Evolutionary conservation across 2,113 vertebrate genomes (phyloP), one percentile per base, ranked within the genome.

Genomic region (Ammodytes marinus): DNA sequence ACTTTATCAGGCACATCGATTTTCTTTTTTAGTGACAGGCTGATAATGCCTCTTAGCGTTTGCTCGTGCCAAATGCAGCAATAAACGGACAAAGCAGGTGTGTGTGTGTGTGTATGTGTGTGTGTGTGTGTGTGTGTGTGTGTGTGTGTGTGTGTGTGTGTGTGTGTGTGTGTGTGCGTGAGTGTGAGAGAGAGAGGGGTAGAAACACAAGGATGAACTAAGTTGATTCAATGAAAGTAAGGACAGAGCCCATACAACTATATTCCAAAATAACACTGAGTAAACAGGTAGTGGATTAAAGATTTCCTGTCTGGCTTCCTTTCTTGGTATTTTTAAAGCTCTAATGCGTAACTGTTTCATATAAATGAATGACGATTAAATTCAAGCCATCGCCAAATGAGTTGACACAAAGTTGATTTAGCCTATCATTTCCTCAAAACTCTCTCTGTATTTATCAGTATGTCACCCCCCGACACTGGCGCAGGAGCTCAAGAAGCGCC

Each of bases 1-100:
- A 49, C 83, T 88, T 89, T 80, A 86, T 92, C 85, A 88, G 80
- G 50, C 61, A 7, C 82, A 91, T 92, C 60, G 80, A 93, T 93
- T 89, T 27, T 27, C 2, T 27, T 27, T 27, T 27, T 54, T 69
- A 67, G 69, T 70, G 86, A 87, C 87, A 86, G 80, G 68, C 83
- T 83, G 77, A 74, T 92, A 82, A 92, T 85, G 82, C 69, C 70
- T 87, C 83, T 88, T 86, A 87, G 82, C 83, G 88, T 85, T 27
- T 83, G 87, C 84, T 88, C 82, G 74, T 80, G 87, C 84, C 87
- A 89, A 86, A 88, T 54, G 77, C 79, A 13, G 89, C 79, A 78
- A 83, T 82, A 82, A 89, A 89, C 46, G 40, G 17, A 69, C 46
- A 39, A 72, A 73, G 66, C 0, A 42, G 61, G 81, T 11, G n/a